These are phyloP conservation scores for Cranoglanis bouderius DNA, from an alignment of 2,113 vertebrate species.

Conservation along the genomic window DNA sequence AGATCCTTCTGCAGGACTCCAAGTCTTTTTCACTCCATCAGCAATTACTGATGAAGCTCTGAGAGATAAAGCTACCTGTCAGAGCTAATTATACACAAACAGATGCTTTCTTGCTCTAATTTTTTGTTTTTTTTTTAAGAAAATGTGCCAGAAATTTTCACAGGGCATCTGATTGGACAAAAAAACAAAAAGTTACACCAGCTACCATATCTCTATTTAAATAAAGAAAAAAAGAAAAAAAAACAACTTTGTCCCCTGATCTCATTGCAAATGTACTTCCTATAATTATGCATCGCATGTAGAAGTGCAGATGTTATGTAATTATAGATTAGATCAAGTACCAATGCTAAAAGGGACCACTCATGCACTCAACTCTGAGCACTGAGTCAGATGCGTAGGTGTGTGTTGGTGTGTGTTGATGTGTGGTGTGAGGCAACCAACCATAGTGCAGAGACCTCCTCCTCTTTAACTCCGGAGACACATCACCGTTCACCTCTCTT, in stretches of 20 bases:
- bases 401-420: neutral
- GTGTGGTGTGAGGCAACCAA: neutral
- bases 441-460: neutral
- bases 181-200: neutral
- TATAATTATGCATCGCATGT: neutral
- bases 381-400: neutral
- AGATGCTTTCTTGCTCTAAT: neutral
- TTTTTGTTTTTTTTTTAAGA: neutral
- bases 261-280: neutral
- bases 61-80: slow-evolving; percentile 28
- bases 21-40: slow-evolving; percentile 40
- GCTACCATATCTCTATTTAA: neutral
- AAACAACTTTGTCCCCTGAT: neutral
- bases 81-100: slow-evolving; percentile 7
- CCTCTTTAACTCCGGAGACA: slow-evolving; percentile 1
- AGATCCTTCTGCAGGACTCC: slow-evolving; percentile 13
- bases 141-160: neutral
- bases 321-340: slow-evolving; percentile 19
- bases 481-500: slow-evolving; percentile 7
- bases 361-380: neutral
- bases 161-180: neutral
- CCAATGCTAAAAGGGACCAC: neutral
- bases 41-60: slow-evolving; percentile 6
- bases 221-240: neutral
- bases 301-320: slow-evolving; percentile 1